These are phyloP conservation scores for Trissonchulus sp. DNA, from an alignment of 2,888 invertebrate genomes.

Conservation along the genomic window DNA sequence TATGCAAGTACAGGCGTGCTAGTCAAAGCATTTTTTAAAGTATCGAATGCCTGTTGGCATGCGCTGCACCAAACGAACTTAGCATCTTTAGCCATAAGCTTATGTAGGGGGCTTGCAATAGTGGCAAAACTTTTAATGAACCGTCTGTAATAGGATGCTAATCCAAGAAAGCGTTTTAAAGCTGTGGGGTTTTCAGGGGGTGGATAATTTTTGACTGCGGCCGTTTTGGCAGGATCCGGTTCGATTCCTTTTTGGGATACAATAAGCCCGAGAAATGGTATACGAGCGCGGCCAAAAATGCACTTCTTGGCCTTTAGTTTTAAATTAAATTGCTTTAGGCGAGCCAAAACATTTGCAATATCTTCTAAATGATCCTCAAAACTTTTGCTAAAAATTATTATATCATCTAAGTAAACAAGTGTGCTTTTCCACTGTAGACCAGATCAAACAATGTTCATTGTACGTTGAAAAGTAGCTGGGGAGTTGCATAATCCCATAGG, in stretches of 20 bases:
- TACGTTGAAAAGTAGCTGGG: slow-evolving; percentile 12
- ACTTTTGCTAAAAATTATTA: background rate
- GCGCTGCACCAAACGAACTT: slow-evolving; percentile 3
- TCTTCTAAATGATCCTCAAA: background rate
- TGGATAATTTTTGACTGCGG: background rate
- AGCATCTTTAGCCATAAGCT: background rate
- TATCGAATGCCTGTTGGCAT: slow-evolving; percentile 31
- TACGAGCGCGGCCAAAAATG: background rate
- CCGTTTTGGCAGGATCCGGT: background rate
- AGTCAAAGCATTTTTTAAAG: slow-evolving; percentile 29
- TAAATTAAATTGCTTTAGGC: background rate
- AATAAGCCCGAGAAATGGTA: background rate
- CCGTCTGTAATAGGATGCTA: background rate
- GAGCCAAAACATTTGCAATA: background rate
- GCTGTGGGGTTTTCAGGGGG: background rate
- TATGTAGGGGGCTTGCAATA: background rate
- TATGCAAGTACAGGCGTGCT: slow-evolving; percentile 34
- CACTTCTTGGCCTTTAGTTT: background rate
- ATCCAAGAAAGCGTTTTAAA: background rate
- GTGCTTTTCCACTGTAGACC: background rate
- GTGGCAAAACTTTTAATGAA: background rate
- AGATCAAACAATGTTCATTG: background rate
- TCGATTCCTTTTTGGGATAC: background rate
- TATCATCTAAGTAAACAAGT: slow-evolving; percentile 1
- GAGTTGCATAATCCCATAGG: background rate